Evolutionary conservation across 2,888 invertebrate genomes (phyloP).

Genomic region (Phania funesta): DNA sequence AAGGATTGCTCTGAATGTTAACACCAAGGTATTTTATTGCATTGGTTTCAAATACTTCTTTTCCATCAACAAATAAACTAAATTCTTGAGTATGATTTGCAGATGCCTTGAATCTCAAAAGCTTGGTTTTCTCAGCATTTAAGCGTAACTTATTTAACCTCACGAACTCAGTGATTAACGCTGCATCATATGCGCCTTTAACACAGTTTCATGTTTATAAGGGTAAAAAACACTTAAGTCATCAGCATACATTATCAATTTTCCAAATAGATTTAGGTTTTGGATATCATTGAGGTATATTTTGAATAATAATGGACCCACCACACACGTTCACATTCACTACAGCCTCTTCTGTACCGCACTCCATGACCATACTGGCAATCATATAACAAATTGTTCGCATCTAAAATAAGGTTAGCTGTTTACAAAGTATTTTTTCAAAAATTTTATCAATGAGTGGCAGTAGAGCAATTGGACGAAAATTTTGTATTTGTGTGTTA

Average conservation of each 20-base stretch:
- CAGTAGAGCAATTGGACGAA: background rate
- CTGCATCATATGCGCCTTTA: too few species aligned
- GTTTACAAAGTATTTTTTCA: background rate
- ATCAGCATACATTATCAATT: too few species aligned
- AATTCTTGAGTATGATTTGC: background rate
- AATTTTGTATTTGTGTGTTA: too few species aligned
- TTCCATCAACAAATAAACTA: background rate
- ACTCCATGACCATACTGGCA: background rate
- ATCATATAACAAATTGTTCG: background rate
- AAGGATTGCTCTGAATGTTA: too few species aligned
- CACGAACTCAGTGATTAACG: too few species aligned
- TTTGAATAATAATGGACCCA: too few species aligned
- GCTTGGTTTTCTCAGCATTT: background rate
- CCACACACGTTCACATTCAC: background rate
- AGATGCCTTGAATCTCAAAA: background rate
- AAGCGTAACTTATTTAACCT: background rate
- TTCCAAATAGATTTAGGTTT: too few species aligned
- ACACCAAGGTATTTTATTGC: too few species aligned
- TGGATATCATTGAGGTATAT: too few species aligned
- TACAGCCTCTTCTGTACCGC: background rate
- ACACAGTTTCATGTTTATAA: too few species aligned
- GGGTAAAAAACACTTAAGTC: background rate
- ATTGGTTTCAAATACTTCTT: too few species aligned
- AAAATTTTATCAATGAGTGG: background rate
- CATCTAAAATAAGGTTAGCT: background rate